A percentile compares a stretch with the other conserved stretches of the same genome.
Conservation (phyloP, 1,140 invertebrate species). For the Sitodiplosis mosellana region DNA sequence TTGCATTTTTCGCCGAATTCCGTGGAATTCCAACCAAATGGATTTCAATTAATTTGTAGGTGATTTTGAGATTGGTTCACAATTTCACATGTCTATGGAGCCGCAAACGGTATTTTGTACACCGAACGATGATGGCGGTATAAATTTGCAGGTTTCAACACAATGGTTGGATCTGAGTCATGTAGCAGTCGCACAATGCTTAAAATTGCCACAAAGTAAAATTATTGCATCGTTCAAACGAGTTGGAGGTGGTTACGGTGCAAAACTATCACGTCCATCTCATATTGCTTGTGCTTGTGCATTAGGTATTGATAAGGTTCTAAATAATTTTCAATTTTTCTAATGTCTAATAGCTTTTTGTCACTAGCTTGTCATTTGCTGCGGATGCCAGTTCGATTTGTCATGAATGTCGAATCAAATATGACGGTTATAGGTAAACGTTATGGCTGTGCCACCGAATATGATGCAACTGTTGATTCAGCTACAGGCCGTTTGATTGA, state of each 20-base stretch:
- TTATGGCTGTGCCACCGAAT: constrained; percentile 28
- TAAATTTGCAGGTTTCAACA: constrained; percentile 37
- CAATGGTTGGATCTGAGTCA: constrained; percentile 53
- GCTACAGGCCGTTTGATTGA: constrained; percentile 44
- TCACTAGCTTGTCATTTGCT: constrained; percentile 37
- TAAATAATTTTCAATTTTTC: too few relatives aligned
- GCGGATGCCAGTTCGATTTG: constrained; percentile 39
- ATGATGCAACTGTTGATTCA: constrained; percentile 39
- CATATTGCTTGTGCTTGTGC: constrained; percentile 38
- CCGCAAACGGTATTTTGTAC: constrained; percentile 38
- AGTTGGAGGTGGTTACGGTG: constrained; percentile 53
- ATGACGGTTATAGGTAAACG: constrained; percentile 44
- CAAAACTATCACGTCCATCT: constrained; percentile 37
- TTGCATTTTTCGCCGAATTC: too few relatives aligned
- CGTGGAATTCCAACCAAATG: too few relatives aligned
- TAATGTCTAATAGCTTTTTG: too few relatives aligned
- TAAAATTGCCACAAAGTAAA: constrained; percentile 32
- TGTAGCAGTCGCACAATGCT: constrained; percentile 32
- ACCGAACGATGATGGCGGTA: constrained; percentile 36
- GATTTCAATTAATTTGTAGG: too few relatives aligned
- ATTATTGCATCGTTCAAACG: constrained; percentile 43
- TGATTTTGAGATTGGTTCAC: constrained; percentile 20
- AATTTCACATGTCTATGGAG: constrained; percentile 40
- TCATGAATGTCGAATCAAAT: constrained; percentile 43
- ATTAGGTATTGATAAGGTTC: too few relatives aligned